Evolutionary conservation across 2,888 invertebrate genomes (phyloP).

Genomic region (Malthinus seriepunctatus): DNA sequence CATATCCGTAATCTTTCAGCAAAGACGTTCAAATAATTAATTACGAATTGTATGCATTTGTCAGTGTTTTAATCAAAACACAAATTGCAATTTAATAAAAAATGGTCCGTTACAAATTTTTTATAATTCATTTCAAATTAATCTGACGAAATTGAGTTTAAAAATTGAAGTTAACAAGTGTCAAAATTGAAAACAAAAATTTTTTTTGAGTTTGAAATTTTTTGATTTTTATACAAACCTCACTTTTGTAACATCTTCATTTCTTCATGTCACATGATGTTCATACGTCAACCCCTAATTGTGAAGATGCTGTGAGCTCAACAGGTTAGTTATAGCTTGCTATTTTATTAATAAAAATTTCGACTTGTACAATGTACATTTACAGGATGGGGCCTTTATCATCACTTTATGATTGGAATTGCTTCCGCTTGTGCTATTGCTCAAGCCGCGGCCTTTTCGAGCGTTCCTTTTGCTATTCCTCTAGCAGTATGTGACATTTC

Average conservation of each 20-base stretch:
- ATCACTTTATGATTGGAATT: slow-evolving; percentile 45
- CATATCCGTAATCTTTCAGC: slow-evolving; percentile 29
- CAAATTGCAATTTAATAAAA: slow-evolving; percentile 14
- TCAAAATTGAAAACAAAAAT: slow-evolving; percentile 1
- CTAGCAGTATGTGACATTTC: slow-evolving; percentile 44
- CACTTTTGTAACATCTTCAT: neutral
- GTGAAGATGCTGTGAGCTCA: slow-evolving; percentile 12
- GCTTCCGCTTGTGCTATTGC: slow-evolving; percentile 41
- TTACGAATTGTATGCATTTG: slow-evolving; percentile 8
- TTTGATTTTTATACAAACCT: slow-evolving; percentile 3
- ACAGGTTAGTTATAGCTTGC: slow-evolving; percentile 13
- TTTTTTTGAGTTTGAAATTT: slow-evolving; percentile 1
- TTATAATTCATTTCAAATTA: neutral
- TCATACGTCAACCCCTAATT: neutral
- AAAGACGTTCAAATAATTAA: slow-evolving; percentile 5
- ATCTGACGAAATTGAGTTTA: neutral
- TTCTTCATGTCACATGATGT: slow-evolving; percentile 15
- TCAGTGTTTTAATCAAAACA: slow-evolving; percentile 10
- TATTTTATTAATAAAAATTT: neutral
- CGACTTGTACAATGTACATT: neutral
- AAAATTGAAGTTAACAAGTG: neutral
- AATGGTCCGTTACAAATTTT: neutral
- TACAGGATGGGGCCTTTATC: slow-evolving; percentile 50
- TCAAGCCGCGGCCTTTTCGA: slow-evolving; percentile 40
- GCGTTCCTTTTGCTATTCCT: slow-evolving; percentile 44